Conservation (phyloP, 1,140 invertebrate species). For the Hetaerina americana region DNA sequence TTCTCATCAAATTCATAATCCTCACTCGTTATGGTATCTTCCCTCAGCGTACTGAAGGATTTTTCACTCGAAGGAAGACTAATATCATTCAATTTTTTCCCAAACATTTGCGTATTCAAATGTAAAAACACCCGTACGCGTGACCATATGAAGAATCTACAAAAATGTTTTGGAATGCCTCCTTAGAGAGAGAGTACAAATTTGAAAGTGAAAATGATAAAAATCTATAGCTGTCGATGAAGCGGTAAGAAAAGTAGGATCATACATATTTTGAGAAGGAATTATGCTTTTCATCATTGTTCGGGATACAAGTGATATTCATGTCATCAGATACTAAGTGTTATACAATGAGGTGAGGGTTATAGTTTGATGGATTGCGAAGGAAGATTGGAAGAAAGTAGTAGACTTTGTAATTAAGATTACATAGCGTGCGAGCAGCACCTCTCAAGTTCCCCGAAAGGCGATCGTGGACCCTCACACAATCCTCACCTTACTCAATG, state of each 20-base stretch:
- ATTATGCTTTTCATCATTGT: slow-evolving; percentile 29
- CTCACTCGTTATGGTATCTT: not conserved
- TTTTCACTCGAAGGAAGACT: not conserved
- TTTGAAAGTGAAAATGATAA: not conserved
- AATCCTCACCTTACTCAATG: not conserved
- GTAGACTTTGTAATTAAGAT: slow-evolving; percentile 22
- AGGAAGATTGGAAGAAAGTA: slow-evolving; percentile 25
- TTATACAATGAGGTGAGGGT: slow-evolving; percentile 26
- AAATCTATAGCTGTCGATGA: slow-evolving; percentile 1
- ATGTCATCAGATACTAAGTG: slow-evolving; percentile 18
- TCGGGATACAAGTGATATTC: slow-evolving; percentile 24
- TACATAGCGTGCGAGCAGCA: slow-evolving; percentile 21
- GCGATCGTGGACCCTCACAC: slow-evolving; percentile 22
- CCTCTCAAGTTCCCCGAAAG: no score
- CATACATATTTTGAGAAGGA: slow-evolving; percentile 17
- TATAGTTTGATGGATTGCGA: slow-evolving; percentile 28
- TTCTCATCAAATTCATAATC: not conserved
- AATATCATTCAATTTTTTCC: slow-evolving; percentile 4
- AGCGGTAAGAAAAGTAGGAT: not conserved
- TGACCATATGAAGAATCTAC: not conserved
- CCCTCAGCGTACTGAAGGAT: not conserved
- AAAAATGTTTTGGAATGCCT: not conserved
- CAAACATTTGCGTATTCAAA: slow-evolving; percentile 9
- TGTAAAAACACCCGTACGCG: slow-evolving; percentile 1
- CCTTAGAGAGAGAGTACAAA: not conserved